Conservation (phyloP, 2,113 vertebrate genomes). For the Romanogobio albipinnatus region DNA sequence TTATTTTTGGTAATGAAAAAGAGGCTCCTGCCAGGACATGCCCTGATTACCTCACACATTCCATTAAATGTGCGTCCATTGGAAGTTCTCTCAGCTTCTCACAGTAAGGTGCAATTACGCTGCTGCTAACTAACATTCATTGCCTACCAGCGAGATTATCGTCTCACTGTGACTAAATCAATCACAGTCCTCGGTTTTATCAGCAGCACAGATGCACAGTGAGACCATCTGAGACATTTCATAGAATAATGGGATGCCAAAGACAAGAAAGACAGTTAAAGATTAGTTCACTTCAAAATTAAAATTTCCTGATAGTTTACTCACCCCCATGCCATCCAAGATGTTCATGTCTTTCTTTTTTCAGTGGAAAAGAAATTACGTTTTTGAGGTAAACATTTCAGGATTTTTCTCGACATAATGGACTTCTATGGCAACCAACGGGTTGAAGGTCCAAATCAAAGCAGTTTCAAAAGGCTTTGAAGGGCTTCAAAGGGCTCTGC, state of each 20-base stretch:
- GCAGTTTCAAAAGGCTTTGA: too few species aligned
- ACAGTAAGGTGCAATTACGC: constrained; percentile 54
- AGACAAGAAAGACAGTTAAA: neutral
- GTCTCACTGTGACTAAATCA: constrained; percentile 66
- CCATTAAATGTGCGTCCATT: constrained; percentile 62
- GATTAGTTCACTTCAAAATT: too few species aligned
- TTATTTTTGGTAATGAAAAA: constrained; percentile 63
- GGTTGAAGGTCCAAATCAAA: too few species aligned
- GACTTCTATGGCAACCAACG: too few species aligned
- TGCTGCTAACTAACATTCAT: constrained; percentile 60
- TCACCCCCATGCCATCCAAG: too few species aligned
- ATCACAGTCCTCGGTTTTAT: constrained; percentile 62
- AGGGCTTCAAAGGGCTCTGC: too few species aligned
- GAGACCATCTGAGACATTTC: neutral
- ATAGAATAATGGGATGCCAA: neutral
- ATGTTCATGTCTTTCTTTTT: too few species aligned
- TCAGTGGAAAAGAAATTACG: too few species aligned
- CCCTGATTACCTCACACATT: constrained; percentile 66
- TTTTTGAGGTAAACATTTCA: too few species aligned
- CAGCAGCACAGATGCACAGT: neutral
- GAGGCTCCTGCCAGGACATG: constrained; percentile 64
- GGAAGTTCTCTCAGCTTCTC: constrained; percentile 53
- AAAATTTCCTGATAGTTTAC: too few species aligned
- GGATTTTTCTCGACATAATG: too few species aligned
- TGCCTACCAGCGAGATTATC: constrained; percentile 61